Evolutionary conservation across 2,888 invertebrate species (phyloP).

Genomic region (Ectropis crepuscularia): DNA sequence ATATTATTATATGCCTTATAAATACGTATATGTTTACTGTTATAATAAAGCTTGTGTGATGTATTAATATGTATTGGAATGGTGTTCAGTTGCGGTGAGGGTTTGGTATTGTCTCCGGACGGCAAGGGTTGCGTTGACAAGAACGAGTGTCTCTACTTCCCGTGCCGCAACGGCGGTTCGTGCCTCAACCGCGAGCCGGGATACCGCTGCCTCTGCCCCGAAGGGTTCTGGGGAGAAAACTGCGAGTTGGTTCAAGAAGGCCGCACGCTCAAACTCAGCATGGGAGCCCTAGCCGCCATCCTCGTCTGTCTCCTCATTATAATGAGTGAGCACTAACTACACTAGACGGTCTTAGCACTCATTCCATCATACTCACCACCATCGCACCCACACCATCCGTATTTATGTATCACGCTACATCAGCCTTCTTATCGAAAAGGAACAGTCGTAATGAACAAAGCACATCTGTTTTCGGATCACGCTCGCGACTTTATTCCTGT

Average conservation of each 20-base stretch:
- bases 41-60: slow-evolving; percentile 37
- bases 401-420: slow-evolving; percentile 40
- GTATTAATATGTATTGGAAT: slow-evolving; percentile 59
- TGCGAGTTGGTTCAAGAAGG: slow-evolving; percentile 97
- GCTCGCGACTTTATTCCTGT: slow-evolving; percentile 16
- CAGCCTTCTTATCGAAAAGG: slow-evolving; percentile 34
- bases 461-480: slow-evolving; percentile 11
- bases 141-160: slow-evolving; percentile 97
- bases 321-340: slow-evolving; percentile 91
- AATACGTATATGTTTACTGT: slow-evolving; percentile 28
- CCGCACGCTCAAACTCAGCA: slow-evolving; percentile 97
- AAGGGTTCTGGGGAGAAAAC: slow-evolving; percentile 97
- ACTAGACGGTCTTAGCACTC: slow-evolving; percentile 41
- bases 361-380: slow-evolving; percentile 29
- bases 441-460: slow-evolving; percentile 1
- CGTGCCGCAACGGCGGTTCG: slow-evolving; percentile 96
- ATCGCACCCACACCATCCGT: slow-evolving; percentile 44
- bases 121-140: slow-evolving; percentile 97
- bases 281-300: slow-evolving; percentile 98
- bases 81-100: slow-evolving; percentile 94
- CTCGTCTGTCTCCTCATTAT: slow-evolving; percentile 98
- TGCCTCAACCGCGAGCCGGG: slow-evolving; percentile 96
- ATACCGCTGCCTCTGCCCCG: slow-evolving; percentile 95
- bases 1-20: slow-evolving; percentile 17
- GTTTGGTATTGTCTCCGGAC: slow-evolving; percentile 95